A percentile compares a stretch with the other conserved stretches of the same genome.
phyloP scores from a whole-genome alignment of 2,888 invertebrate species.

The Dryocosmus kuriphilus region DNA sequence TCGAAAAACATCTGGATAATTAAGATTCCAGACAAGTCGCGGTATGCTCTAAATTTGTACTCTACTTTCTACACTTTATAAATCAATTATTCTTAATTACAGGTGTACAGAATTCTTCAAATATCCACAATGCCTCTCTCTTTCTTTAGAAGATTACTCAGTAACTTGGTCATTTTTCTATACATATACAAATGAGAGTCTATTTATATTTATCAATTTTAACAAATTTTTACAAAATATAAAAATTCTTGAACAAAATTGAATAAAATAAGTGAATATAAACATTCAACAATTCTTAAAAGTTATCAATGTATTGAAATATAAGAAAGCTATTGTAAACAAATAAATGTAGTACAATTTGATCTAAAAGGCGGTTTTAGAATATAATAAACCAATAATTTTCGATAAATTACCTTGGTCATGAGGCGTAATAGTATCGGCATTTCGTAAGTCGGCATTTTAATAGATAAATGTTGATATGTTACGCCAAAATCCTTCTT shows the following conservation, averaged over 20 bases:
- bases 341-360: neutral
- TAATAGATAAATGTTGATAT: neutral
- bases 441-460: slow-evolving; percentile 86
- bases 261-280: too few relatives aligned
- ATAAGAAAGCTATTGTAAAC: neutral
- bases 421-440: slow-evolving; percentile 82
- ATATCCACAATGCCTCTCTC: slow-evolving; percentile 2
- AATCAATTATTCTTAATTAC: slow-evolving; percentile 12
- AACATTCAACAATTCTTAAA: too few relatives aligned
- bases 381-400: slow-evolving; percentile 6
- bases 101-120: neutral
- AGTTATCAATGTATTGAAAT: neutral
- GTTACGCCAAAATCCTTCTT: neutral
- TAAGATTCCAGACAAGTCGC: neutral
- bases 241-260: too few relatives aligned
- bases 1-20: neutral
- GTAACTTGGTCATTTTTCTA: neutral
- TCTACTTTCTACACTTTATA: neutral
- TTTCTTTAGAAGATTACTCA: neutral
- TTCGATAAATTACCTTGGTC: slow-evolving; percentile 79
- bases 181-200: neutral
- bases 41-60: neutral
- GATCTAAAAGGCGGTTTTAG: neutral
- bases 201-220: neutral
- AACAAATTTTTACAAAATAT: neutral